These are phyloP conservation scores for Spodoptera littoralis DNA, from an alignment of 2,888 invertebrate species.

Conservation along the genomic window DNA sequence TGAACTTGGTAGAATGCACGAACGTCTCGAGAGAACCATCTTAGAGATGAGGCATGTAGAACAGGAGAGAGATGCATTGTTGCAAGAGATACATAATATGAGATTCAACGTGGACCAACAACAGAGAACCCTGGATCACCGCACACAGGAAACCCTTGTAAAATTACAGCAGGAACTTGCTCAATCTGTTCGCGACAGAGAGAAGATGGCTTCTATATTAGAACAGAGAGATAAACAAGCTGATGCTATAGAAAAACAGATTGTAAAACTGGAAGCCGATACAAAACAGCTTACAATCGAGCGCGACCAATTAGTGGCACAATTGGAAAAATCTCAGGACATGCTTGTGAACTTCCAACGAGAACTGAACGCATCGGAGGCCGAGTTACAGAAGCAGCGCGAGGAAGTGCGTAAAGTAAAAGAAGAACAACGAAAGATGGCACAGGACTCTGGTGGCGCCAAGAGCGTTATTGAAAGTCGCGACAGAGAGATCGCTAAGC, in stretches of 20 bases:
- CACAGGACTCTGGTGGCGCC: constrained; percentile 91
- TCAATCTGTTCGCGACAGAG: constrained; percentile 91
- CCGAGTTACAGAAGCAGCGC: constrained; percentile 93
- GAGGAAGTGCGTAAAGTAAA: constrained; percentile 93
- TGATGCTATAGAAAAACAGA: constrained; percentile 95
- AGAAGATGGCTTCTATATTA: constrained; percentile 93
- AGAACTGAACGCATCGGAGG: constrained; percentile 94
- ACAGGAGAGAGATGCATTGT: constrained; percentile 92
- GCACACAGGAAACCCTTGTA: constrained; percentile 92
- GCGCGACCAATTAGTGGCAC: constrained; percentile 95
- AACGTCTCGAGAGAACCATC: constrained; percentile 92
- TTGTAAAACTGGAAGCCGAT: constrained; percentile 95
- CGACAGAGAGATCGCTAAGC: constrained; percentile 91
- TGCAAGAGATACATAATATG: constrained; percentile 91
- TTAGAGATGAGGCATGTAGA: constrained; percentile 92
- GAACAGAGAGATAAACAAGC: constrained; percentile 94
- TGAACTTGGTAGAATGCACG: constrained; percentile 94
- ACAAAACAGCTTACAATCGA: constrained; percentile 95
- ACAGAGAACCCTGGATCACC: constrained; percentile 90
- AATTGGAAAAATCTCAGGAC: constrained; percentile 97
- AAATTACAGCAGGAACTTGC: constrained; percentile 93
- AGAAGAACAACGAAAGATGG: constrained; percentile 91
- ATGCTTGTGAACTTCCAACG: constrained; percentile 98
- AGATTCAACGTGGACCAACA: constrained; percentile 90
- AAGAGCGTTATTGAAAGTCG: constrained; percentile 92